Base-by-base conservation (phyloP, 1,140 invertebrate genomes). In the Drosophila sproati region DNA sequence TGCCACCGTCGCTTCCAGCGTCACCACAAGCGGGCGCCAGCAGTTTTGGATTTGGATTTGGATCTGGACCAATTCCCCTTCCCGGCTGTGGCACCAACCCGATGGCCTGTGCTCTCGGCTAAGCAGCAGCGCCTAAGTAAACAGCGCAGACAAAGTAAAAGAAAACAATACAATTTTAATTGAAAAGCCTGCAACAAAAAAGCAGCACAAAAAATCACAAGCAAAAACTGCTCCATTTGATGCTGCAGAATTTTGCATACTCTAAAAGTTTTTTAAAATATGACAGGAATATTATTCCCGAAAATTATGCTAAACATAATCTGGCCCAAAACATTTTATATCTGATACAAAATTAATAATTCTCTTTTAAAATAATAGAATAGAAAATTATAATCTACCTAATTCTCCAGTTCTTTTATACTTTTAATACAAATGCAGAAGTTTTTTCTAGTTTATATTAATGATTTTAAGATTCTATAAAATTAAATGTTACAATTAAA, bases 131-230 rank as follows among this genome's bases (percentile, higher is more conserved):
- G 77, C 88, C 89, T 75, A 91, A 91, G 85, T 91, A 88, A 91
- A 91, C 88, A 91, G 43, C 55, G 45, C 69, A 73, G 64, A 86
- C 88, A 85, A 81, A 86, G 78, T 87, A 80, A 86, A 91, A 82
- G 88, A 91, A 91, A 91, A 91, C 89, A 91, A 89, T 91, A 79
- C 80, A 91, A 80, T 91, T 89, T 91, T 91, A 91, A 91, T 91
- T 91, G 89, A 85, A 91, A 91, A 85, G 75, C 64, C 59, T 57
- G 54, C 62, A 77, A 70, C 71, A 80, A 79, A 81, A 73, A 87
- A 69, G 45, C 31, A 12, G 47, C 60, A 10, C 12, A 54, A 75
- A 64, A 48, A 57, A 41, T 59, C 43, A 70, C 74, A 80, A 71
- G 57, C 12, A 63, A 71, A 57, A 52, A 37, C 8, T 39, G n/a